Conservation (phyloP, 2,888 invertebrate species). For the Cerastis rubricosa region DNA sequence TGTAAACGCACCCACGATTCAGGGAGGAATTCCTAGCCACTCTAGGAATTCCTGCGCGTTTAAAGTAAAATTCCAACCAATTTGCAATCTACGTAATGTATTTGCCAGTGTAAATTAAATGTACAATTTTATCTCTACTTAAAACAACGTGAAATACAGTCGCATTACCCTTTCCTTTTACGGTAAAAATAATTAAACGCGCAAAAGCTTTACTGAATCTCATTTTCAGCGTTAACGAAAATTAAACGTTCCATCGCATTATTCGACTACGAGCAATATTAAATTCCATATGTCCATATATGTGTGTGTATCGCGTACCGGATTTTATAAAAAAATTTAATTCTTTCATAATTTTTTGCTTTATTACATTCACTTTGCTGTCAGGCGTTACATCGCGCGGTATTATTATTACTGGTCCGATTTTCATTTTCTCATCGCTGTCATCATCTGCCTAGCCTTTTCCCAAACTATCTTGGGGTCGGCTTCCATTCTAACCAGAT, state of each 20-base stretch:
- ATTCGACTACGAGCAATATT: slow-evolving; percentile 53
- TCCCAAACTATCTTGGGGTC: too few species aligned
- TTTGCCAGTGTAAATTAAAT: slow-evolving; percentile 13
- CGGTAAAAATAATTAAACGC: slow-evolving; percentile 56
- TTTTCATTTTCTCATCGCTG: slow-evolving; percentile 79
- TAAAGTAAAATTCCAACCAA: too few species aligned
- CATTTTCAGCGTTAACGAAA: slow-evolving; percentile 49
- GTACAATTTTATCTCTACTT: slow-evolving; percentile 22
- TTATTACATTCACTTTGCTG: slow-evolving; percentile 75
- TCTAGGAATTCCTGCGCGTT: too few species aligned
- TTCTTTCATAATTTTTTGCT: slow-evolving; percentile 78
- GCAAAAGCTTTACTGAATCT: slow-evolving; percentile 44
- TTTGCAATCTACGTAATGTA: neutral
- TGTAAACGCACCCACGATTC: neutral
- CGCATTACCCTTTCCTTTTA: slow-evolving; percentile 40
- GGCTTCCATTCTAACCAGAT: too few species aligned
- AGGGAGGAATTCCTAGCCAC: neutral
- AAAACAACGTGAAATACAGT: slow-evolving; percentile 34
- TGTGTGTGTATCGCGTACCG: slow-evolving; percentile 42
- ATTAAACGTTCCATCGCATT: slow-evolving; percentile 50
- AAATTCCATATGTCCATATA: slow-evolving; percentile 65
- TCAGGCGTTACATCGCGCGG: slow-evolving; percentile 71
- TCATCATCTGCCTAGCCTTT: too few species aligned
- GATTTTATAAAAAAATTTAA: slow-evolving; percentile 74
- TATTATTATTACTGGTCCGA: slow-evolving; percentile 79